These are phyloP conservation scores for Hoplias malabaricus DNA, from an alignment of 2,113 vertebrate genomes.

Conservation along the genomic window DNA sequence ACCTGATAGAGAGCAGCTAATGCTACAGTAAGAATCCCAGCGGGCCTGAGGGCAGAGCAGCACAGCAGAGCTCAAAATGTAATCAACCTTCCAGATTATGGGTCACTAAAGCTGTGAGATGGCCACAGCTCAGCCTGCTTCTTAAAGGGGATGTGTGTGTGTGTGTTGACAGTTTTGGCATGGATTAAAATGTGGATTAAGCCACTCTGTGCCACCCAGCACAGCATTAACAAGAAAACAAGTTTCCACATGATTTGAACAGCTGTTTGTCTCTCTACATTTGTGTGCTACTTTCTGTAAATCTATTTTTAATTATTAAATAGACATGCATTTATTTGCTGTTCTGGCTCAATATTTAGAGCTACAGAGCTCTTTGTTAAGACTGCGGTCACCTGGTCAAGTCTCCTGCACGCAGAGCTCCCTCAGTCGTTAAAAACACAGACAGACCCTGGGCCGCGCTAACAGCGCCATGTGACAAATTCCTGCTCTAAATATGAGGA, in stretches of 20 bases:
- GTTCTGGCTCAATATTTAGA: too few species aligned
- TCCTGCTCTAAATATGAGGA: slow-evolving; percentile 25
- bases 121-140: slow-evolving; percentile 74
- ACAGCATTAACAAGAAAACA: slow-evolving; percentile 13
- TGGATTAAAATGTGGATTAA: slow-evolving; percentile 12
- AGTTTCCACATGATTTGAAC: not conserved
- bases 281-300: too few species aligned
- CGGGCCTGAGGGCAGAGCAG: slow-evolving; percentile 66
- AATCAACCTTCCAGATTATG: slow-evolving; percentile 86
- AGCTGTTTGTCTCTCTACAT: too few species aligned
- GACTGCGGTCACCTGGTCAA: slow-evolving; percentile 19
- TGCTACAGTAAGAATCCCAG: slow-evolving; percentile 58
- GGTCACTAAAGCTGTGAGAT: slow-evolving; percentile 79
- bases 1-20: slow-evolving; percentile 78
- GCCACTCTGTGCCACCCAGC: not conserved
- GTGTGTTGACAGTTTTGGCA: not conserved
- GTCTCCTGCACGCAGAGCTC: not conserved
- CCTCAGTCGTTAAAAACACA: slow-evolving; percentile 19
- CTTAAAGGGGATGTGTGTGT: slow-evolving; percentile 65
- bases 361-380: too few species aligned
- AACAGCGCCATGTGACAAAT: slow-evolving; percentile 5
- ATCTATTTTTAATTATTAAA: too few species aligned
- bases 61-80: slow-evolving; percentile 75
- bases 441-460: slow-evolving; percentile 10
- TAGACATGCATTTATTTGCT: too few species aligned